Base-by-base conservation (phyloP, 1,140 invertebrate species). In the Drosophila novamexicana region DNA sequence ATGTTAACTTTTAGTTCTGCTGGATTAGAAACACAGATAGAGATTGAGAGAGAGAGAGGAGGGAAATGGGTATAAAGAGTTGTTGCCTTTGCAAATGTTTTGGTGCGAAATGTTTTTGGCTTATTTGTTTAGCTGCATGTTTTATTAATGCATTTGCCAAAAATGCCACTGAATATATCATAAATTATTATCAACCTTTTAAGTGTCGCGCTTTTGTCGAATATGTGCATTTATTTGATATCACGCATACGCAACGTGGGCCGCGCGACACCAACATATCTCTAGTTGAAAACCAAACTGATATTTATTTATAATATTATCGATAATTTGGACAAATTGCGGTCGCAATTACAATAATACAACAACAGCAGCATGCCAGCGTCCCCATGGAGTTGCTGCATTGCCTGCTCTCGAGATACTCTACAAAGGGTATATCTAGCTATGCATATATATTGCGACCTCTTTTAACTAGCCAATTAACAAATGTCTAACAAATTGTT, bases 301-400 rank as follows among this genome's bases (percentile, higher is more conserved):
- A 62, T 79, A 79, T 79, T 73, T 59, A 86, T 89, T 89, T 75
- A 84, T 84, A 88, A 88, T 72, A 83, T 83, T 74, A 62, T 58
- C 74, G 83, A 89, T 88, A 88, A 88, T 88, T 88, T 88, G 66
- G 50, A 89, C 80, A 89, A 84, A 88, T 88, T 89, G 84, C 80
- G 65, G 80, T 71, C 73, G 79, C 80, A 83, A 89, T 89, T 83
- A 71, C 68, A 70, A 88, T 54, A 68, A 59, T 53, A 32, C 50
- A 18, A 40, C 42, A 5, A 7, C 5, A 12, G 14, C 52, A 32
- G 29, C 7, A 42, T 18, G 45, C 6, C 22, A 18, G 22, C n/a
- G 37, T 70, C 58, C 59, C 59, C 6, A 18, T 18, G 34, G 59
- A 54, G 50, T 53, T 34, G 16, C 18, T 29, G 32, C 42, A 44